Base-by-base conservation (phyloP, 2,797 vertebrate genomes). In the Gambusia yucatana region DNA sequence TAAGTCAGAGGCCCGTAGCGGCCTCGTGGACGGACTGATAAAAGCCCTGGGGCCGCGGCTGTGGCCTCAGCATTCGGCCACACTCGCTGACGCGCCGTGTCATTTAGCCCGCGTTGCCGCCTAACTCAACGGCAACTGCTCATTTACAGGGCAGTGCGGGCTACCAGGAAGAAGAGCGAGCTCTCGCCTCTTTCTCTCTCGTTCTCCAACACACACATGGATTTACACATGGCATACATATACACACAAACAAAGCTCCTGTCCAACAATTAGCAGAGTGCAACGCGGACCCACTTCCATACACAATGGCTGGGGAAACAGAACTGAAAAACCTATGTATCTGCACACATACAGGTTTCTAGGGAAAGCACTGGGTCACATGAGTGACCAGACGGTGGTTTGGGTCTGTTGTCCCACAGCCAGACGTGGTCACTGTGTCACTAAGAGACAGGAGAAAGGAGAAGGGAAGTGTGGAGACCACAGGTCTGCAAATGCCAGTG, bases 61-160 rank as follows among this genome's bases (percentile, higher is more conserved):
- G 95, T 90, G 95, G 94, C 94, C 94, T 95, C 93, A 86, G 87
- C 55, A 75, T 92, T 94, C 87, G 92, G 94, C 95, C 95, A 93
- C 95, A 95, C 92, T 95, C 86, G 87, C 94, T 91, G 91, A 93
- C 90, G 70, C 92, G 94, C 92, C 90, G 90, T 96, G 94, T 96
- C 91, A 95, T 96, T 96, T 95, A 94, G 93, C 85, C 93, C 87
- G 82, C 91, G 90, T 89, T 94, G 95, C 92, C 92, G 91, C 93
- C 94, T 93, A 93, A 94, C 93, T 92, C 88, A 92, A 85, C 87
- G 86, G 91, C 91, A 95, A 95, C 93, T 96, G 93, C 95, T 96
- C 93, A 95, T 95, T 96, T 95, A 93, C 93, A 92, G 94, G 95
- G 92, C 94, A 95, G 89, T 94, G 94, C 86, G 94, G 95, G 90